These are phyloP conservation scores for Drosophila auraria DNA, from an alignment of 1,140 invertebrate genomes.

Conservation along the genomic window DNA sequence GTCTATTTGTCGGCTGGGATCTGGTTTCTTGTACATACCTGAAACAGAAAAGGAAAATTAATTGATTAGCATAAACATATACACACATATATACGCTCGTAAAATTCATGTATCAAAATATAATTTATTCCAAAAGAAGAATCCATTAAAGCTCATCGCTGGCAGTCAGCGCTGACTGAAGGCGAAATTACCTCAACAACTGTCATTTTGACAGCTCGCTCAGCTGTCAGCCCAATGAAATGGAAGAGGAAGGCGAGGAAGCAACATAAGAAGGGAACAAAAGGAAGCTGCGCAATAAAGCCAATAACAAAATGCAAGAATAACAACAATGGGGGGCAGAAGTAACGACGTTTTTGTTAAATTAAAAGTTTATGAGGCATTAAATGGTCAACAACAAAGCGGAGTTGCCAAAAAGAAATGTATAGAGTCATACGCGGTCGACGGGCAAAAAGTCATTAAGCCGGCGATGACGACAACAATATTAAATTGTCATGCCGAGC, in stretches of 20 bases:
- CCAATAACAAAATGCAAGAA: conserved; percentile 69
- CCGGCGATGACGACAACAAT: conserved; percentile 64
- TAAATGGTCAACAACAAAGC: conserved; percentile 82
- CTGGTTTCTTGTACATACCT: conserved; percentile 58
- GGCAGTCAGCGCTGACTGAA: conserved; percentile 10
- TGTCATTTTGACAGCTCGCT: conserved; percentile 69
- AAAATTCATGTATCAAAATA: conserved; percentile 14
- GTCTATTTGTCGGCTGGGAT: not conserved
- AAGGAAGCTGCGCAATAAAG: conserved; percentile 51
- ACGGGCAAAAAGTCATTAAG: conserved; percentile 74
- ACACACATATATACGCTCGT: conserved; percentile 1
- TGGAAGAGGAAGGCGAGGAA: not conserved
- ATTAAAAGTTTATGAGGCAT: conserved; percentile 83
- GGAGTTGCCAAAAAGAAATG: conserved; percentile 70
- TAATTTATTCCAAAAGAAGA: conserved; percentile 33
- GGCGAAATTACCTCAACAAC: conserved; percentile 71
- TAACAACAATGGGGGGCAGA: conserved; percentile 37
- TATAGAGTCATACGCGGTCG: conserved; percentile 30
- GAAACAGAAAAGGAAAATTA: conserved; percentile 38
- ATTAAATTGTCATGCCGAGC: conserved; percentile 56
- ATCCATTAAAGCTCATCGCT: conserved; percentile 51
- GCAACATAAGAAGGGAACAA: conserved; percentile 13
- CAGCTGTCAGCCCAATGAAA: conserved; percentile 44
- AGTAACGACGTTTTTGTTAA: conserved; percentile 82
- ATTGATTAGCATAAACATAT: conserved; percentile 35